Evolutionary conservation across 92 coral and sea anemone species (phyloP), one percentile per base, ranked within the genome.

Genomic region (Palythoa grandiflora): DNA sequence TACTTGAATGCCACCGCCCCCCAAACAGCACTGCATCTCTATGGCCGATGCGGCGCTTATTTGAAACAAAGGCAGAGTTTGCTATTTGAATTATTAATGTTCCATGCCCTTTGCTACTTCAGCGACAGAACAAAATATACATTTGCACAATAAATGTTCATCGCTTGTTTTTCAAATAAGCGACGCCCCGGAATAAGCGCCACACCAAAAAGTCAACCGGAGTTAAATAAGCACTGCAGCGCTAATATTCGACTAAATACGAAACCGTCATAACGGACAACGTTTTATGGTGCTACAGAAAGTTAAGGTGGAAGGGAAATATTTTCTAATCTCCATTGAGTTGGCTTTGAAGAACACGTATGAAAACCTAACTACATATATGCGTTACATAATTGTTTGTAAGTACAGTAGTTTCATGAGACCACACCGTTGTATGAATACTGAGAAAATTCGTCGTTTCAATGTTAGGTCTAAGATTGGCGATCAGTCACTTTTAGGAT

Each of bases 151-250:
- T 48, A 75, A 75, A 75, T 76, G 16, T 76, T 76, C 65, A 76
- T 76, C 39, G 66, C 44, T 52, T 50, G 39, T 76, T 52, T 76
- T 76, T 76, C 80, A 52, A 75, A 47, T 47, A 40, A 50, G 79
- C 2, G n/a, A 53, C 60, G 57, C 60, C 40, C 79, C 60, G 51
- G 76, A 75, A 47, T 47, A 40, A 75, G 79, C 13, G n/a, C 79
- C 60, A 37, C 60, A 75, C 79, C 60, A 73, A 75, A 75, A 75
- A 75, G 59, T 75, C 80, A 55, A 57, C 28, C 28, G 51, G 48
- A 52, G 5, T 76, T 19, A 40, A 76, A 52, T 76, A 76, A 59
- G 65, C 65, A 5, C 6, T 20, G 19, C 19, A 59, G 65, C 65
- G 65, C 65, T 59, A 12, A 59, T 59, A 11, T 59, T 59, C 65